Percentiles rank a stretch among this genome's conserved stretches.
phyloP scores from a whole-genome alignment of 2,797 vertebrate species.

The Valencia hispanica region DNA sequence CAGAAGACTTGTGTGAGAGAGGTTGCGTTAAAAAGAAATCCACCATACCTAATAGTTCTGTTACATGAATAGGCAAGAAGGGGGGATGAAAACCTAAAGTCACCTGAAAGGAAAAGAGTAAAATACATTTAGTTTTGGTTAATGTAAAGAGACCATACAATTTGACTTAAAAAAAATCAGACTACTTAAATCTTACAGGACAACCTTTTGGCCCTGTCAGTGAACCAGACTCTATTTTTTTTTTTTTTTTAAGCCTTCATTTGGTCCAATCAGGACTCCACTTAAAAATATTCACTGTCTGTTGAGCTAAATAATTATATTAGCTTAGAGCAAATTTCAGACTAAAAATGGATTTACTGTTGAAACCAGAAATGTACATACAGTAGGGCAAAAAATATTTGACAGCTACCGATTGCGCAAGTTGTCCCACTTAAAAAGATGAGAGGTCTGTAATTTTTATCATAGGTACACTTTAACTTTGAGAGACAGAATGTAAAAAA shows the following conservation, averaged over 20 bases:
- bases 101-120: not conserved
- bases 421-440: too few species aligned
- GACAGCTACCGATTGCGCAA: too few species aligned
- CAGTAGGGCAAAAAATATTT: too few species aligned
- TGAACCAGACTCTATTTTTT: not conserved
- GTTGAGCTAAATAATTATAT: too few species aligned
- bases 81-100: not conserved
- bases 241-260: not conserved
- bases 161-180: not conserved
- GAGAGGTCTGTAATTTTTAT: too few species aligned
- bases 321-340: too few species aligned
- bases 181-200: not conserved
- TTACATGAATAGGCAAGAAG: not conserved
- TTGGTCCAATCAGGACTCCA: not conserved
- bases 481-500: too few species aligned
- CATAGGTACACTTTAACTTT: too few species aligned
- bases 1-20: slow-evolving; percentile 44
- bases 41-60: not conserved
- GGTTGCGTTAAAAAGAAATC: not conserved
- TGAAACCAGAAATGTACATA: too few species aligned
- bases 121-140: not conserved
- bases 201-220: not conserved
- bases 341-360: too few species aligned
- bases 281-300: too few species aligned
- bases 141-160: not conserved